These are phyloP conservation scores for Eupithecia inturbata DNA, from an alignment of 2,888 invertebrate species.

Conservation along the genomic window DNA sequence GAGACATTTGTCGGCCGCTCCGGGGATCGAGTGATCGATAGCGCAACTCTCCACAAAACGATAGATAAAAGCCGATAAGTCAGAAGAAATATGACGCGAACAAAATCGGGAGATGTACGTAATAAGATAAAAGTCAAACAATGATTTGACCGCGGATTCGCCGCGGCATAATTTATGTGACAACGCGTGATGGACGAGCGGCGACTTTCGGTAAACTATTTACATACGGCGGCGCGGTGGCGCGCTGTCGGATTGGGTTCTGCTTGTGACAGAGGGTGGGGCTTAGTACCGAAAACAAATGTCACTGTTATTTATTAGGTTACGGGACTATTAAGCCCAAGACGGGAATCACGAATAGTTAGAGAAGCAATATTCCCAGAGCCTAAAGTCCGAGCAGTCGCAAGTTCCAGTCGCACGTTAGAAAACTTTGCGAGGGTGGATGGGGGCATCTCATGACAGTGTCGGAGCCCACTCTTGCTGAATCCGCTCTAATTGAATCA, in stretches of 20 bases:
- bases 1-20: conserved; percentile 81
- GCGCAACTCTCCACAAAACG: conserved; percentile 82
- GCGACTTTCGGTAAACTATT: conserved; percentile 84
- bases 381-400: conserved; percentile 9
- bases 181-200: conserved; percentile 84
- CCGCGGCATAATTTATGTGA: conserved; percentile 85
- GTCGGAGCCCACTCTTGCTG: conserved; percentile 50
- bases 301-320: conserved; percentile 84
- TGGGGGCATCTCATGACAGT: conserved; percentile 29
- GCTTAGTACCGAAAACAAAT: conserved; percentile 84
- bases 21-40: conserved; percentile 80
- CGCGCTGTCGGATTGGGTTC: conserved; percentile 82
- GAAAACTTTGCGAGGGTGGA: conserved; percentile 32
- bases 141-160: conserved; percentile 84
- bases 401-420: conserved; percentile 11
- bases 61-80: conserved; percentile 84
- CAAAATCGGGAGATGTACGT: conserved; percentile 84
- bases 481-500: conserved; percentile 76
- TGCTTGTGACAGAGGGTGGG: conserved; percentile 82
- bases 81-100: conserved; percentile 84
- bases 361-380: conserved; percentile 26
- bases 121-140: conserved; percentile 85
- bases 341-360: conserved; percentile 68
- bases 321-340: conserved; percentile 78
- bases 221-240: conserved; percentile 78